These are phyloP conservation scores for Siniperca knerii DNA, from an alignment of 2,113 vertebrate species.

Conservation along the genomic window DNA sequence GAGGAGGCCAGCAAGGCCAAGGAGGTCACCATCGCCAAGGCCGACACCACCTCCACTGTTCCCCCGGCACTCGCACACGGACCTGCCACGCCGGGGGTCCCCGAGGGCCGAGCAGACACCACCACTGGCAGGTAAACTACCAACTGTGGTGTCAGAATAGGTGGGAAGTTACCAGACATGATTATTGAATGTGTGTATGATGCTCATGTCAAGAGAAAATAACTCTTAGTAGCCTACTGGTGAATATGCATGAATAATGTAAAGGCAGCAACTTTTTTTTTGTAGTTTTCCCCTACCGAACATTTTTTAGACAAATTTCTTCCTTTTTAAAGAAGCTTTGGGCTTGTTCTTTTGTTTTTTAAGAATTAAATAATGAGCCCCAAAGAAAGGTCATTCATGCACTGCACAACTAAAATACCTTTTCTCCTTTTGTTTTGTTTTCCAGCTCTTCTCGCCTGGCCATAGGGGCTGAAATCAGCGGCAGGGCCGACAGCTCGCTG, in stretches of 20 bases:
- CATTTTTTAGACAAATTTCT: not conserved
- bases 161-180: not conserved
- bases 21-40: constrained; percentile 98
- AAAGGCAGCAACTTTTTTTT: not conserved
- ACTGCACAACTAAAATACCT: not conserved
- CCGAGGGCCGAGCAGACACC: constrained; percentile 94
- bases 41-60: constrained; percentile 95
- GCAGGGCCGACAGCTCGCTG: constrained; percentile 85
- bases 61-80: constrained; percentile 63
- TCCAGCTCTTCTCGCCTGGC: constrained; percentile 81
- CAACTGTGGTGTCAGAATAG: not conserved
- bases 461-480: constrained; percentile 79
- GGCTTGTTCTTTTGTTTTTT: not conserved
- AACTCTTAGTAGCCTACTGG: not conserved
- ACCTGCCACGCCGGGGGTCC: constrained; percentile 81
- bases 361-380: not conserved
- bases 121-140: constrained; percentile 90
- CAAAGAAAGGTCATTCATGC: not conserved
- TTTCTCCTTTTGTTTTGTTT: not conserved
- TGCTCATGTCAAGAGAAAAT: not conserved
- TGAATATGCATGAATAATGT: not conserved
- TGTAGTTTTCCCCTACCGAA: not conserved
- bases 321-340: not conserved
- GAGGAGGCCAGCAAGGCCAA: constrained; percentile 95
- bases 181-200: not conserved